These are phyloP conservation scores for Lepisosteus oculatus DNA, from an alignment of 2,113 vertebrate genomes.

Conservation along the genomic window DNA sequence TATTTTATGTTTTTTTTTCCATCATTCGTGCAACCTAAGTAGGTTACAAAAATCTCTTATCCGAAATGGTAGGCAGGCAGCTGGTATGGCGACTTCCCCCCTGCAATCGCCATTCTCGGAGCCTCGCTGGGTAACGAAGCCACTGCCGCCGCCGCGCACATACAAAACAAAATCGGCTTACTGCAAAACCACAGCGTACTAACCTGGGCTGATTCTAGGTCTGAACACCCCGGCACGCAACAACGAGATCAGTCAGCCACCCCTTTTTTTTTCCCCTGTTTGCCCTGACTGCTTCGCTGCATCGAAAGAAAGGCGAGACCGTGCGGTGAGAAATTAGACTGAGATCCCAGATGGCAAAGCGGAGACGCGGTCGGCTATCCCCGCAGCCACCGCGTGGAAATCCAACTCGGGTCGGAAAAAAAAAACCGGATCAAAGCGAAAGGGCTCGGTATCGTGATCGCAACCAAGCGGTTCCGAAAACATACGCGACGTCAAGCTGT, in stretches of 20 bases:
- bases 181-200: constrained; percentile 42
- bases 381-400: constrained; percentile 67
- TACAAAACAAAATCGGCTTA: constrained; percentile 34
- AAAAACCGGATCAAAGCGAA: constrained; percentile 32
- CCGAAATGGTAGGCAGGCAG: constrained; percentile 45
- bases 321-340: constrained; percentile 74
- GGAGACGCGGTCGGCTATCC: constrained; percentile 69
- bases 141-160: constrained; percentile 45
- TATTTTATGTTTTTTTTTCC: neutral
- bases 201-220: constrained; percentile 23
- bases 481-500: neutral
- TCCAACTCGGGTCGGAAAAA: constrained; percentile 47
- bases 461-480: neutral
- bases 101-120: constrained; percentile 69
- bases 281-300: constrained; percentile 39
- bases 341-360: constrained; percentile 76
- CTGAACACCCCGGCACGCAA: constrained; percentile 22
- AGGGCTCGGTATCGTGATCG: neutral
- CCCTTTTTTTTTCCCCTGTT: constrained; percentile 38
- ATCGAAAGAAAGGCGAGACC: constrained; percentile 53
- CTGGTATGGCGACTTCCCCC: constrained; percentile 61
- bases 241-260: neutral
- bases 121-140: constrained; percentile 33
- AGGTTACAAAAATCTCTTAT: constrained; percentile 30
- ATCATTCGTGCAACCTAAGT: neutral